Percentiles rank a stretch among this genome's conserved stretches.
Evolutionary conservation across 1,140 invertebrate species (phyloP).

Genomic region (Vanessa tameamea): DNA sequence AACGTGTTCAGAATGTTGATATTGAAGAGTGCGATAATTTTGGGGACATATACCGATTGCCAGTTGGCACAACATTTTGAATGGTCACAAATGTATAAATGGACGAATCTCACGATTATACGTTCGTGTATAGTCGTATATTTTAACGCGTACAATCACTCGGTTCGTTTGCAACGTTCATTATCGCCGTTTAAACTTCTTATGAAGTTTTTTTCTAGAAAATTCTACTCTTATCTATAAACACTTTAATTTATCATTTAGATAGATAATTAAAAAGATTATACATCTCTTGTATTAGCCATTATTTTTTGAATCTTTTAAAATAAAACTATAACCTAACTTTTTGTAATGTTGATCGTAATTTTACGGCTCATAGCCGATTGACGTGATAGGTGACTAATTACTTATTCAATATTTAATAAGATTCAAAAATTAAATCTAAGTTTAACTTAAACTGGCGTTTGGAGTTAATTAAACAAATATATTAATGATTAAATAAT

Average conservation of each 20-base stretch:
- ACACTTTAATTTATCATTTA: not conserved
- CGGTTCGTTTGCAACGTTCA: not conserved
- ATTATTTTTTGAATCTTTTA: no score
- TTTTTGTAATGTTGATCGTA: no score
- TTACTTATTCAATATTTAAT: no score
- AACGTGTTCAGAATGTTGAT: slow-evolving; percentile 41
- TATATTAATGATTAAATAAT: no score
- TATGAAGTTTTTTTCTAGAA: slow-evolving; percentile 15
- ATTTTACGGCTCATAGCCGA: no score
- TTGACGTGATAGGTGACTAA: no score
- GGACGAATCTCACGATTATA: slow-evolving; percentile 4
- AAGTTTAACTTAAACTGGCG: no score
- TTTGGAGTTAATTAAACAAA: no score
- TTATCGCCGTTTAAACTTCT: slow-evolving; percentile 10
- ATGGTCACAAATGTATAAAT: slow-evolving; percentile 29
- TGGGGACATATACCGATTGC: slow-evolving; percentile 51
- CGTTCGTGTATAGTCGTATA: slow-evolving; percentile 6
- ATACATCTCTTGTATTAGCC: no score
- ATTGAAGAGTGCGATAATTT: slow-evolving; percentile 44
- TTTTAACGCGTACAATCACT: slow-evolving; percentile 17
- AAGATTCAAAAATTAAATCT: no score
- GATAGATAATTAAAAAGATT: no score
- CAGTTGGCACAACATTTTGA: slow-evolving; percentile 59
- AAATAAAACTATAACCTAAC: no score
- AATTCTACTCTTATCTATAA: slow-evolving; percentile 1